A percentile compares a stretch with the other conserved stretches of the same genome.
Evolutionary conservation across 1,140 invertebrate genomes (phyloP).

Genomic region (Drosophila quadrilineata): DNA sequence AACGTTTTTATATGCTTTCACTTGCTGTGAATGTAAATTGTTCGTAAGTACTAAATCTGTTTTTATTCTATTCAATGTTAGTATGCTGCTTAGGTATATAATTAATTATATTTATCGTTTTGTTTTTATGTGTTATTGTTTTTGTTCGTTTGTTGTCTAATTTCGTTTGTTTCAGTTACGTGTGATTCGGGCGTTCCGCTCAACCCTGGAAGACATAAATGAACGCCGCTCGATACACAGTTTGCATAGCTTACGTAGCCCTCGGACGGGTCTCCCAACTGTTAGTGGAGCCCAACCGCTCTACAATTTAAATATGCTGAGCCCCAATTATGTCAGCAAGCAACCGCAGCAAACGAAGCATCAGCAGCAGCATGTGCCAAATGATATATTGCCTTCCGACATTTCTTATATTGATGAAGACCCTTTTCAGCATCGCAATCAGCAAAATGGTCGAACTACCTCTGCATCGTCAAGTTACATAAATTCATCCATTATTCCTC

Average conservation of each 20-base stretch:
- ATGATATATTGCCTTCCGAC: constrained; percentile 85
- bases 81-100: constrained; percentile 20
- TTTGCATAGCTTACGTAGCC: constrained; percentile 97
- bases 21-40: too few relatives aligned
- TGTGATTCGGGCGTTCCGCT: constrained; percentile 99
- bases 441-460: constrained; percentile 44
- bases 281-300: constrained; percentile 40
- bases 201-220: constrained; percentile 99
- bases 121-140: constrained; percentile 60
- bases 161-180: constrained; percentile 97
- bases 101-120: constrained; percentile 48
- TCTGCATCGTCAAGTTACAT: constrained; percentile 28
- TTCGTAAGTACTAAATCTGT: too few relatives aligned
- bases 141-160: constrained; percentile 80
- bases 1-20: too few relatives aligned
- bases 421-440: constrained; percentile 81
- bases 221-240: constrained; percentile 98
- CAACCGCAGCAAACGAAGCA: constrained; percentile 44
- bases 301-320: constrained; percentile 75
- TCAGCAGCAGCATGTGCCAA: constrained; percentile 30
- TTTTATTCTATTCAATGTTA: constrained; percentile 15
- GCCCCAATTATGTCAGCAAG: constrained; percentile 56
- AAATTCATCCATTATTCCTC: background rate
- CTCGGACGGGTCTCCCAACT: constrained; percentile 82
- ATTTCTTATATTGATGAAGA: constrained; percentile 96